Evolutionary conservation across 1,140 invertebrate genomes (phyloP), one percentile per base, ranked within the genome.

Genomic region (Helicoverpa zea): DNA sequence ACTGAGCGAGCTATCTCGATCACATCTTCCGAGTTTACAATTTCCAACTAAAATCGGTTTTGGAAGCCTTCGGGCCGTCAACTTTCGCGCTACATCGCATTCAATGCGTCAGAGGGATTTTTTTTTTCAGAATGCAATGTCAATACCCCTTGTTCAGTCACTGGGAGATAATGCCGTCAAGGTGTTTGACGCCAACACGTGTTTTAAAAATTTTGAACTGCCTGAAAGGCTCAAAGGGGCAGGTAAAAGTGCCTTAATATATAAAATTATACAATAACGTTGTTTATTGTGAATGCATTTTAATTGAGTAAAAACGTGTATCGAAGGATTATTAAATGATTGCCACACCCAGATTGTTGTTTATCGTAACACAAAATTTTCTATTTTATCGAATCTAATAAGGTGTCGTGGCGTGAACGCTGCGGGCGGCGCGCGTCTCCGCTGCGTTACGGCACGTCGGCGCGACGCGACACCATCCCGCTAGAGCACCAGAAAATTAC

Each of bases 381-480:
- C 89, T 88, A 92, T 89, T 89, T 90, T 82, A 89, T 88, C 83
- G 84, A 93, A 90, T 92, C 80, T 90, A 93, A 93, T 93, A 90
- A 82, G 78, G 72, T 83, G 83, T 63, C 76, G 78, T 83, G 54
- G 83, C 84, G 86, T 84, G 52, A n/a, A 9, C 84, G 80, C 81
- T 79, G 14, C 68, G 84, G 82, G 81, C 82, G 86, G 59, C 82
- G 79, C 84, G 84, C 76, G 79, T 83, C 83, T 84, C 81, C 79
- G 84, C 83, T 84, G 87, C 86, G 51, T 23, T 61, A 11, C 68
- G 84, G 85, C 87, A 86, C 82, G 82, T 83, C 83, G 85, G 47
- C 81, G 79, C 84, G 84, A 74, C 80, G 85, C 83, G 86, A 83
- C 80, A 84, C 84, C 82, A 86, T 84, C 88, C 84, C 84, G 81